Conservation (phyloP, 2,888 invertebrate genomes). For the Ecliptopera silaceata region DNA sequence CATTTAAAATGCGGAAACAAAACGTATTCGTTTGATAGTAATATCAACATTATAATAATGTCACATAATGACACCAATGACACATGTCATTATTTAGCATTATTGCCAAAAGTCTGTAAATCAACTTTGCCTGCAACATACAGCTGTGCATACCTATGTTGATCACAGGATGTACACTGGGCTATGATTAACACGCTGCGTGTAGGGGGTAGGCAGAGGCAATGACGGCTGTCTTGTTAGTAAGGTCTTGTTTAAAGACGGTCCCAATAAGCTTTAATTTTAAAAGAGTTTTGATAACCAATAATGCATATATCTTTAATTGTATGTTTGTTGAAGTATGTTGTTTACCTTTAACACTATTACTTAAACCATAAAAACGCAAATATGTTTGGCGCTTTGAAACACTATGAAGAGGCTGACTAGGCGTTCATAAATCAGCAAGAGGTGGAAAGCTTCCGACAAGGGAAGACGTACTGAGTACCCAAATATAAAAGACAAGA, state of each 20-base stretch:
- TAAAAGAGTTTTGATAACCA: too few species aligned
- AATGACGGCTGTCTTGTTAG: background rate
- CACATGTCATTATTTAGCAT: too few species aligned
- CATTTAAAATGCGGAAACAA: too few species aligned
- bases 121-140: conserved; percentile 37
- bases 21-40: too few species aligned
- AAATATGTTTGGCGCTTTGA: conserved; percentile 2
- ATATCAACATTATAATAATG: too few species aligned
- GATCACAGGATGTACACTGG: conserved; percentile 39
- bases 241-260: background rate
- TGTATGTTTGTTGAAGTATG: too few species aligned
- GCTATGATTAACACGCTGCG: conserved; percentile 22
- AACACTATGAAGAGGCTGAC: conserved; percentile 23
- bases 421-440: conserved; percentile 34
- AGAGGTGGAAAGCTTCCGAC: conserved; percentile 38
- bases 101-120: conserved; percentile 29
- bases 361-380: background rate
- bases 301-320: too few species aligned
- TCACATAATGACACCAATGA: too few species aligned
- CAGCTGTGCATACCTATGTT: conserved; percentile 37
- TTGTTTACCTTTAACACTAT: too few species aligned
- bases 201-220: conserved; percentile 12
- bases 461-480: conserved; percentile 19
- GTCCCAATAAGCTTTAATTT: too few species aligned
- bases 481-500: too few species aligned